Conservation (phyloP, 2,888 invertebrate genomes). For the Galerucella pusilla region DNA sequence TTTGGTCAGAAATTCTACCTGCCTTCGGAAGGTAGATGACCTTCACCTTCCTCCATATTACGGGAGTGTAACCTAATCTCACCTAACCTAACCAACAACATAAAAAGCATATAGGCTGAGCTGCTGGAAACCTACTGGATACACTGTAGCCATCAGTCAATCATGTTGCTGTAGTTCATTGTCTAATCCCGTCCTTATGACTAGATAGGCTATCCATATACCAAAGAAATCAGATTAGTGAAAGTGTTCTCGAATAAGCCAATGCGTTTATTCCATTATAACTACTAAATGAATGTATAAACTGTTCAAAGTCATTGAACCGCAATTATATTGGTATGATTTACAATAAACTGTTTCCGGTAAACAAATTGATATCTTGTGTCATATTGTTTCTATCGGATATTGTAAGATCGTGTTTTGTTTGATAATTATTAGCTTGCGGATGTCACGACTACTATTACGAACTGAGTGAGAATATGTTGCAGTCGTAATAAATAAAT, state of each 20-base stretch:
- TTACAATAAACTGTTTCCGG: background rate
- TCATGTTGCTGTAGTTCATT: too few relatives aligned
- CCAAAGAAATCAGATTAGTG: background rate
- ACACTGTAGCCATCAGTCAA: too few relatives aligned
- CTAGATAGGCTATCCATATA: too few relatives aligned
- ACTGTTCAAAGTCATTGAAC: background rate
- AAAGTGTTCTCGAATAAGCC: background rate
- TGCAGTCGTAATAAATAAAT: background rate
- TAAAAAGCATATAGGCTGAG: too few relatives aligned
- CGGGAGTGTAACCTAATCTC: too few relatives aligned
- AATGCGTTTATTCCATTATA: background rate
- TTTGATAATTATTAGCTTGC: background rate
- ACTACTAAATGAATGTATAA: conserved; percentile 2
- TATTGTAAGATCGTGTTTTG: background rate
- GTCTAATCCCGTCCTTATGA: too few relatives aligned
- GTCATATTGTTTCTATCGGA: background rate
- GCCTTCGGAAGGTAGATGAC: too few relatives aligned
- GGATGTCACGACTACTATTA: conserved; percentile 1
- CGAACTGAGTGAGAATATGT: background rate
- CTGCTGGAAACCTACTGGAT: too few relatives aligned
- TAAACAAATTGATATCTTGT: background rate
- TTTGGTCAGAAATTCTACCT: too few relatives aligned
- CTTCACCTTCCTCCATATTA: too few relatives aligned
- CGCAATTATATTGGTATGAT: background rate
- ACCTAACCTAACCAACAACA: too few relatives aligned